Conservation (phyloP, 64 coral and sea anemone species). For the Stylophora pistillata region DNA sequence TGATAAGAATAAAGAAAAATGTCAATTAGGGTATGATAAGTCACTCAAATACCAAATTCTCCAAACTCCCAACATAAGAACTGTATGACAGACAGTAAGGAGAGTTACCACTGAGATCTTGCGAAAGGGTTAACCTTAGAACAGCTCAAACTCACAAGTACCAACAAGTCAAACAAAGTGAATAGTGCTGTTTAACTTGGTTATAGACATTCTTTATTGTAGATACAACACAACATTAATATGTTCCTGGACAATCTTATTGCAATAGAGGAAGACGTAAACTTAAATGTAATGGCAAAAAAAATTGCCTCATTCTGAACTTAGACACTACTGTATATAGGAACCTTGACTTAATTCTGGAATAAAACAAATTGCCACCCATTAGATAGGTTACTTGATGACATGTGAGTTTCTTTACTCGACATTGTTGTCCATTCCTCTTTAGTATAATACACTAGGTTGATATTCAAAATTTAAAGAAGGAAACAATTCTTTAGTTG, state of each 20-base stretch:
- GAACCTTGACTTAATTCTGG: neutral
- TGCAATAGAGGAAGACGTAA: neutral
- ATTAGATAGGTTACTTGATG: neutral
- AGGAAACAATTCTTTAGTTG: neutral
- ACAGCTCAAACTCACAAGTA: neutral
- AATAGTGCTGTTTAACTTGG: neutral
- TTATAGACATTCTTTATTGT: constrained; percentile 41
- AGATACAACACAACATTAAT: neutral
- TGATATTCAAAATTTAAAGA: neutral
- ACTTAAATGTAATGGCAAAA: constrained; percentile 12
- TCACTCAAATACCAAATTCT: too few relatives aligned
- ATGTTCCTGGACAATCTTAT: neutral
- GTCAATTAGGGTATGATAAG: too few relatives aligned
- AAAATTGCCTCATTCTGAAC: constrained; percentile 9
- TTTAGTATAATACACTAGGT: neutral
- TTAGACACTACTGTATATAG: constrained; percentile 1
- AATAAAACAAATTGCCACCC: neutral
- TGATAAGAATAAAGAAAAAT: too few relatives aligned
- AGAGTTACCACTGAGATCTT: too few relatives aligned
- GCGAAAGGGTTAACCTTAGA: too few relatives aligned
- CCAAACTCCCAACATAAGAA: too few relatives aligned
- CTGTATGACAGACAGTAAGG: too few relatives aligned
- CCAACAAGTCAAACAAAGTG: neutral
- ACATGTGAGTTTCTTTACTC: neutral
- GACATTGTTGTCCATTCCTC: neutral